Evolutionary conservation across 2,797 vertebrate species (phyloP).

Genomic region (Chaunax sp.): DNA sequence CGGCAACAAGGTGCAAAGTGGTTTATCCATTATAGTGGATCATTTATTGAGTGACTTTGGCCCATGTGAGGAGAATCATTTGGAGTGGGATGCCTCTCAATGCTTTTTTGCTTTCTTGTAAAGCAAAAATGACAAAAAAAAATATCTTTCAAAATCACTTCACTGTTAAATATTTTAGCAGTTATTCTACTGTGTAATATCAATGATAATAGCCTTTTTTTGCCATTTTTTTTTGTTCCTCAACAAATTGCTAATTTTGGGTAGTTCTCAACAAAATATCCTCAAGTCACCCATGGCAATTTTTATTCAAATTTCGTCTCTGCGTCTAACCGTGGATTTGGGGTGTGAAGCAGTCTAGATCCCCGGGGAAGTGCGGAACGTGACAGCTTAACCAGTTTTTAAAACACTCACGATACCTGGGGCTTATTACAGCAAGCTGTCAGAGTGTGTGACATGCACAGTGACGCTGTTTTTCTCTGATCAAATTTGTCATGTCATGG

Average conservation of each 20-base stretch:
- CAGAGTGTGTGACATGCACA: constrained; percentile 38
- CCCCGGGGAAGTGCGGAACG: constrained; percentile 35
- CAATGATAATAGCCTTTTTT: neutral
- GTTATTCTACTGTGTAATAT: constrained; percentile 2
- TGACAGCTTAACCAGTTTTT: constrained; percentile 43
- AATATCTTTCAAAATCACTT: constrained; percentile 1
- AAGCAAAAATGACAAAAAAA: constrained; percentile 12
- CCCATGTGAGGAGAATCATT: constrained; percentile 59
- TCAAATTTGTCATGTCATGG: constrained; percentile 69
- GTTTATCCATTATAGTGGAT: constrained; percentile 68
- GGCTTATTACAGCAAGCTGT: constrained; percentile 61
- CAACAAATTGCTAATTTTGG: neutral
- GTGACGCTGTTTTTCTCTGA: constrained; percentile 52
- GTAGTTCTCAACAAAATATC: constrained; percentile 4
- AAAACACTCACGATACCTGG: constrained; percentile 35
- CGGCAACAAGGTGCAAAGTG: constrained; percentile 78
- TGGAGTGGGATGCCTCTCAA: constrained; percentile 24
- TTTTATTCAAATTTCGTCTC: constrained; percentile 11
- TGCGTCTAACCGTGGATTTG: constrained; percentile 25
- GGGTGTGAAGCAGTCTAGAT: constrained; percentile 20
- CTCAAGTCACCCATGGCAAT: constrained; percentile 16
- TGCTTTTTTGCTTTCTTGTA: neutral
- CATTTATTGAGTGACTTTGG: constrained; percentile 59
- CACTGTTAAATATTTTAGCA: constrained; percentile 21
- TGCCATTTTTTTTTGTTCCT: neutral